A percentile compares a stretch with the other conserved stretches of the same genome.
Evolutionary conservation across 2,113 vertebrate genomes (phyloP).

Genomic region (Gymnogyps californianus): DNA sequence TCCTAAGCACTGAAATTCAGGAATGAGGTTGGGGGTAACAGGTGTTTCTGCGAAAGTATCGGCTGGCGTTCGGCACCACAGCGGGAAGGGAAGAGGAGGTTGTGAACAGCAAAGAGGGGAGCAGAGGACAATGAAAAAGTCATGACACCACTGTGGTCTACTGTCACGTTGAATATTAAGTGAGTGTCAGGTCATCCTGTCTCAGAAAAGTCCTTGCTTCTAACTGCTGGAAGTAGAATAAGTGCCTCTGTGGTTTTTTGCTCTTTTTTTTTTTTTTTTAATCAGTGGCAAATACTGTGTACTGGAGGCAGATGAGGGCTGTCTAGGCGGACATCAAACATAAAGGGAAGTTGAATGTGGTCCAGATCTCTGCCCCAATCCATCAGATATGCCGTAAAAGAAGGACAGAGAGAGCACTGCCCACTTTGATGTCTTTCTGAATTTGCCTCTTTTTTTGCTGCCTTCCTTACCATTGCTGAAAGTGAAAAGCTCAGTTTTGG

Average conservation of each 20-base stretch:
- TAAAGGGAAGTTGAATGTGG: not conserved
- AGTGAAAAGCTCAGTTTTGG: conserved; percentile 8
- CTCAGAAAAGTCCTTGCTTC: not conserved
- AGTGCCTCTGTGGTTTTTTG: not conserved
- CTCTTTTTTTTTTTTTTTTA: not conserved
- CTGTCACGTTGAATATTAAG: not conserved
- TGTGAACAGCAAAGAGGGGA: not conserved
- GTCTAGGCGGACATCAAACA: not conserved
- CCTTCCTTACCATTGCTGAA: not conserved
- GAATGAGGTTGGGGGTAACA: not conserved
- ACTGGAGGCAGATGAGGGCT: not conserved
- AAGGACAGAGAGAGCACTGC: not conserved
- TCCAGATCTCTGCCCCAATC: not conserved
- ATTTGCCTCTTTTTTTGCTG: not conserved
- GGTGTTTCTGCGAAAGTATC: not conserved
- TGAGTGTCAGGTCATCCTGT: not conserved
- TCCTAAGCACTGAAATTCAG: not conserved
- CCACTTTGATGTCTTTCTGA: not conserved
- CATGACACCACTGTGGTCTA: accelerated
- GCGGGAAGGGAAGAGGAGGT: not conserved
- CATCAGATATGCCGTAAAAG: accelerated
- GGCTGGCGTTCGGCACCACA: accelerated
- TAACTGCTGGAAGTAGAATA: not conserved
- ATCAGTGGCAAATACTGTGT: not conserved
- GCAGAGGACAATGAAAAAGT: not conserved